Evolutionary conservation across 2,797 vertebrate genomes (phyloP).

Genomic region (Phyllotis vaccarum): DNA sequence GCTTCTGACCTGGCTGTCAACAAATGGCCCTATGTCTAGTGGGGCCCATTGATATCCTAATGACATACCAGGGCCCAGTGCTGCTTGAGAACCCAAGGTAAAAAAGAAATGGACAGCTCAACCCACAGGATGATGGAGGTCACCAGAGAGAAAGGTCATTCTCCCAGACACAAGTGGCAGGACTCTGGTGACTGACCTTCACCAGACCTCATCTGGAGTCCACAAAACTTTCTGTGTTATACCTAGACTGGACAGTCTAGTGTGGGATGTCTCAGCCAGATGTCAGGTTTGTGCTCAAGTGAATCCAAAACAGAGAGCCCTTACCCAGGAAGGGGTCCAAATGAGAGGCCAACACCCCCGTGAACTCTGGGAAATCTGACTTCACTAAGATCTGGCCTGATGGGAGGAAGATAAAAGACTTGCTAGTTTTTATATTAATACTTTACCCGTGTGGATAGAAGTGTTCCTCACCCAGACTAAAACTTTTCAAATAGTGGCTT

Average conservation of each 20-base stretch:
- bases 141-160: neutral
- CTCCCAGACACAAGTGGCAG: neutral
- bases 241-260: neutral
- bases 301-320: neutral
- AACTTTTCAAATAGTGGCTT: neutral
- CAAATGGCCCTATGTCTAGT: neutral
- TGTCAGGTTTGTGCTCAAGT: neutral
- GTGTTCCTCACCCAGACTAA: neutral
- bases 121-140: neutral
- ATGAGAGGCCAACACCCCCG: neutral
- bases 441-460: neutral
- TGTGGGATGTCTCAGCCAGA: neutral
- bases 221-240: neutral
- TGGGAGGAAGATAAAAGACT: neutral
- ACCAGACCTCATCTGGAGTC: neutral
- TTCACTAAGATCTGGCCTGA: neutral
- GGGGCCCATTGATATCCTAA: neutral
- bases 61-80: neutral
- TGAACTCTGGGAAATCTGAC: neutral
- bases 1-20: neutral
- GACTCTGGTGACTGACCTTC: neutral
- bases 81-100: neutral
- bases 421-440: neutral
- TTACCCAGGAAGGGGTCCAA: neutral
- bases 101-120: neutral